phyloP scores from a whole-genome alignment of 2,797 vertebrate species.

The Parambassis ranga region DNA sequence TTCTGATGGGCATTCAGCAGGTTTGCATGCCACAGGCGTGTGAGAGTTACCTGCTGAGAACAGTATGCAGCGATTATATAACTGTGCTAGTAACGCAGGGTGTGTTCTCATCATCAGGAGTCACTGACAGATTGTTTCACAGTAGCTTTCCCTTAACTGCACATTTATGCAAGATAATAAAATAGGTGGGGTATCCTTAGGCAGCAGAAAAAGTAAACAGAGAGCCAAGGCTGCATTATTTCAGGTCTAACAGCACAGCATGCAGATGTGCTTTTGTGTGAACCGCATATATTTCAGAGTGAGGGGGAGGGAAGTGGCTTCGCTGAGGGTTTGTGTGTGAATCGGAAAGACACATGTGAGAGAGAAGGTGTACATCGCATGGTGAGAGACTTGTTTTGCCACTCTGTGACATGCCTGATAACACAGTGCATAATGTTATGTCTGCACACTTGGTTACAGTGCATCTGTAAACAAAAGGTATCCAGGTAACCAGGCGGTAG shows the following conservation, averaged over 20 bases:
- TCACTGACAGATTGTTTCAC: neutral
- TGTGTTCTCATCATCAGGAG: neutral
- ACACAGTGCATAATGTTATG: conserved; percentile 9
- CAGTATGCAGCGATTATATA: conserved; percentile 12
- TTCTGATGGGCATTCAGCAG: conserved; percentile 4
- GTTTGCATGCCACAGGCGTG: conserved; percentile 40
- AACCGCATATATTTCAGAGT: neutral
- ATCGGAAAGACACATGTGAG: conserved; percentile 20
- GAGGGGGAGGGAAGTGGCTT: conserved; percentile 46
- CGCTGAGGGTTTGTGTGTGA: neutral
- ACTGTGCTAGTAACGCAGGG: neutral
- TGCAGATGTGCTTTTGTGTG: neutral
- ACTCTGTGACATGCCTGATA: neutral
- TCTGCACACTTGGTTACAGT: conserved; percentile 8
- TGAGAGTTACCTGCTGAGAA: conserved; percentile 7
- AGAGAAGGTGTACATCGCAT: neutral
- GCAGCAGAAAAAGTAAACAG: neutral
- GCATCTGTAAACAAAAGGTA: conserved; percentile 37
- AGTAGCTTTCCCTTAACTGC: neutral
- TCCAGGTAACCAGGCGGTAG: conserved; percentile 39
- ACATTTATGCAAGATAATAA: conserved; percentile 2
- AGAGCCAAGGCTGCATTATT: neutral
- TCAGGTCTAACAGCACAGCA: neutral
- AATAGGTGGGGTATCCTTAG: neutral
- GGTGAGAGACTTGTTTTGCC: neutral